phyloP scores from a whole-genome alignment of 2,113 vertebrate genomes.

The Etheostoma spectabile region DNA sequence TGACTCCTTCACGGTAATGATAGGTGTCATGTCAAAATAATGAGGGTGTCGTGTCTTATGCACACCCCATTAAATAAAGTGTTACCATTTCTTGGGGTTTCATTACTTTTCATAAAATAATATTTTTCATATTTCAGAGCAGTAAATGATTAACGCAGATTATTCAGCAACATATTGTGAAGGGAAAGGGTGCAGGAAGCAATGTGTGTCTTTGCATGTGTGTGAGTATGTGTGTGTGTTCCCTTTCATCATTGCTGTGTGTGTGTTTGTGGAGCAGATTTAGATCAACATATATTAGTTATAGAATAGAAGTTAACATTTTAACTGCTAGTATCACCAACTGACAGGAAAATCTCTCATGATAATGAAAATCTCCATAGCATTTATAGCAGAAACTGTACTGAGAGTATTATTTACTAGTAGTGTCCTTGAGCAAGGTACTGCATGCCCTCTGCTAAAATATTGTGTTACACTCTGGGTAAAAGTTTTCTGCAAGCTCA shows the following conservation, averaged over 20 bases:
- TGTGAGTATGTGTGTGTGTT: neutral
- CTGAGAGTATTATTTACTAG: neutral
- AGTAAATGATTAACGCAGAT: too few relatives aligned
- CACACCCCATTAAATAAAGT: too few relatives aligned
- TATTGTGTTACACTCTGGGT: neutral
- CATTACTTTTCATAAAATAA: too few relatives aligned
- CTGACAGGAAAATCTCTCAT: neutral
- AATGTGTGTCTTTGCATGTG: neutral
- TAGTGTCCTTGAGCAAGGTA: neutral
- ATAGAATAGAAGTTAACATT: conserved; percentile 1
- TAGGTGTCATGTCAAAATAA: too few relatives aligned
- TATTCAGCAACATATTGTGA: too few relatives aligned
- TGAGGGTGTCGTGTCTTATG: too few relatives aligned
- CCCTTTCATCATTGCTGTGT: neutral
- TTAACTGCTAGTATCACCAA: conserved; percentile 50
- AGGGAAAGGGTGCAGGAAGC: neutral
- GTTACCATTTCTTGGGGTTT: too few relatives aligned
- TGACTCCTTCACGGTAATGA: too few relatives aligned
- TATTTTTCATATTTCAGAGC: too few relatives aligned
- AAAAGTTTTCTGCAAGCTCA: neutral
- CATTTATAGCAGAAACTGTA: neutral
- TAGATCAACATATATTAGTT: conserved; percentile 23
- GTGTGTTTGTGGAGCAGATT: neutral
- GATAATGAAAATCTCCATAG: neutral
- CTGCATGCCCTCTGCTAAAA: neutral